Evolutionary conservation across 2,888 invertebrate species (phyloP).

Genomic region (Ochropleura leucogaster): DNA sequence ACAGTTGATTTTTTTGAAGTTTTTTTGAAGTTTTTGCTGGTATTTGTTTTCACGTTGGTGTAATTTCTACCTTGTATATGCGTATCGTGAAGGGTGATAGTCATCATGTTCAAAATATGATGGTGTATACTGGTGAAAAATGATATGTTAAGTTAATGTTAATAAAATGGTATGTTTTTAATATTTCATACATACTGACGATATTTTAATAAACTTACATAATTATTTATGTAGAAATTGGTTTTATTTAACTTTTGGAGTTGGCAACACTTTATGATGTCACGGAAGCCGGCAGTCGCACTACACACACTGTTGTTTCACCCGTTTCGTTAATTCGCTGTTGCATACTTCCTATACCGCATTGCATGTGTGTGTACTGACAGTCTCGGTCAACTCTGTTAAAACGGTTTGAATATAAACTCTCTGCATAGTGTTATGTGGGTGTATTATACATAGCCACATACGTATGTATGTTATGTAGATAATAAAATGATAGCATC

Average conservation of each 20-base stretch:
- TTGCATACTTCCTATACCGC: neutral
- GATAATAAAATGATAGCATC: constrained; percentile 37
- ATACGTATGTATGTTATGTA: neutral
- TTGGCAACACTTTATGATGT: neutral
- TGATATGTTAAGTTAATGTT: no score
- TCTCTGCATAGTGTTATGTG: neutral
- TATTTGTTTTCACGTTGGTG: no score
- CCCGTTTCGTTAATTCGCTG: neutral
- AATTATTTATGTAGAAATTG: neutral
- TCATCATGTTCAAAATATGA: no score
- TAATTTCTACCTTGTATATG: no score
- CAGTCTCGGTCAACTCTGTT: neutral
- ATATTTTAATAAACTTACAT: no score
- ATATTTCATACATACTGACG: no score
- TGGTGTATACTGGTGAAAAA: no score
- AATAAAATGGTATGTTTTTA: no score
- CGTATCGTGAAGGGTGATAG: no score
- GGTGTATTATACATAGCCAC: neutral
- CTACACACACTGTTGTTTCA: neutral
- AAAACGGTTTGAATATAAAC: neutral
- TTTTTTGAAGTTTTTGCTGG: no score
- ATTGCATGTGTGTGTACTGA: constrained; percentile 1
- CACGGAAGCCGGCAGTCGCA: neutral
- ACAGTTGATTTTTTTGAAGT: no score
- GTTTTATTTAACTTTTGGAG: neutral